Evolutionary conservation across 2,888 invertebrate species (phyloP).

Genomic region (Eristalis pertinax): DNA sequence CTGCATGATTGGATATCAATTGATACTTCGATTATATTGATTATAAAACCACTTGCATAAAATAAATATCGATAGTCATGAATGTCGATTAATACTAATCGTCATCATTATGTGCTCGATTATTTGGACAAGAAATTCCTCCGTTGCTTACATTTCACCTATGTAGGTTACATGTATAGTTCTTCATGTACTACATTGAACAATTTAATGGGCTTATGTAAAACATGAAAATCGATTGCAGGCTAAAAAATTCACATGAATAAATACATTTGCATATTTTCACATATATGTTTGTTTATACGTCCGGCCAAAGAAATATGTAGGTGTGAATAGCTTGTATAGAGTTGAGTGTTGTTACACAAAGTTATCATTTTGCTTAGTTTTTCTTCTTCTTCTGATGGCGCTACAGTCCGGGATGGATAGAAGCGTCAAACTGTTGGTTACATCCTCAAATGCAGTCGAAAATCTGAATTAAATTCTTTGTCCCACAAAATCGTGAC

Average conservation of each 20-base stretch:
- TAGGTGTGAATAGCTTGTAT: no score
- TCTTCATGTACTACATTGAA: constrained; percentile 50
- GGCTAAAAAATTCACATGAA: not conserved
- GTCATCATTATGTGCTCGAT: constrained; percentile 61
- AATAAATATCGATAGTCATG: constrained; percentile 61
- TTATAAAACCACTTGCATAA: constrained; percentile 67
- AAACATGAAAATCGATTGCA: constrained; percentile 47
- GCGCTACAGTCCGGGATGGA: no score
- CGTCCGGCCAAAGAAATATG: no score
- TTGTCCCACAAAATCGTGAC: no score
- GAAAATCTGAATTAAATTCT: no score
- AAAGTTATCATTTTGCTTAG: no score
- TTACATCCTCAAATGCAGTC: no score
- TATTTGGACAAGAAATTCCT: constrained; percentile 52
- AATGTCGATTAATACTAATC: constrained; percentile 57
- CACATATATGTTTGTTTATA: no score
- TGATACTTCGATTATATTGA: constrained; percentile 54
- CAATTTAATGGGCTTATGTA: constrained; percentile 40
- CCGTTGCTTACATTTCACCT: constrained; percentile 58
- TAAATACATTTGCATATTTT: no score
- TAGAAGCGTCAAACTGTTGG: no score
- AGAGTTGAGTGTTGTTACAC: no score
- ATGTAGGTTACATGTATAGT: constrained; percentile 25
- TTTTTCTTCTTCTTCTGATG: no score
- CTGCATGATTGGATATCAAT: constrained; percentile 43